phyloP scores from a whole-genome alignment of 2,797 vertebrate species.

The Forpus xanthops region DNA sequence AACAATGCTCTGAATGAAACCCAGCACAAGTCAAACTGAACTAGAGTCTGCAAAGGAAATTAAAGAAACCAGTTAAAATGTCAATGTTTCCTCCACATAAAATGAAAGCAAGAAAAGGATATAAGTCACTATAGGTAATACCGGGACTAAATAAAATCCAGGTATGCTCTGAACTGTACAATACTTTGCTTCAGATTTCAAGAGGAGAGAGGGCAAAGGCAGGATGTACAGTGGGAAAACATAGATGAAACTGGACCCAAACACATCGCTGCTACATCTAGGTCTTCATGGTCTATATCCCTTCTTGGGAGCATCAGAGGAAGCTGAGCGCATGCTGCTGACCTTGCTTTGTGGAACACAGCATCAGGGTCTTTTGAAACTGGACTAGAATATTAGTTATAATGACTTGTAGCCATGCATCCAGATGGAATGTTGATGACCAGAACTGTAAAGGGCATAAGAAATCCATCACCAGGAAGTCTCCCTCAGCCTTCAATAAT shows the following conservation, averaged over 20 bases:
- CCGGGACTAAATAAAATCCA: background rate
- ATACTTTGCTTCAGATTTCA: background rate
- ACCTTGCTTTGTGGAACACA: background rate
- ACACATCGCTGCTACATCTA: fast-evolving
- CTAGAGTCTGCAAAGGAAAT: background rate
- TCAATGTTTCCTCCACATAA: background rate
- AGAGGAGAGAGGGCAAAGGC: background rate
- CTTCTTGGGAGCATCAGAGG: background rate
- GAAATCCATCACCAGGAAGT: background rate
- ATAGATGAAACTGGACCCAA: background rate
- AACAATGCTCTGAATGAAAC: background rate
- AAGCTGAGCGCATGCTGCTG: background rate
- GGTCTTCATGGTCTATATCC: background rate
- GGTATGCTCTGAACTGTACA: background rate
- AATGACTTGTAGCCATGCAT: background rate
- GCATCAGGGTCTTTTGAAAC: background rate
- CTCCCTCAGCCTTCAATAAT: background rate
- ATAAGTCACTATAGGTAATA: background rate
- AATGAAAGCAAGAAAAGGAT: background rate
- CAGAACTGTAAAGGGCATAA: background rate
- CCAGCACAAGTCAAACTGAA: background rate
- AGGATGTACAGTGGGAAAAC: background rate
- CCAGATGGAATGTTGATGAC: background rate
- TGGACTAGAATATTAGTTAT: background rate
- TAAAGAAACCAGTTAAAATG: background rate